Evolutionary conservation across 2,888 invertebrate genomes (phyloP), one percentile per base, ranked within the genome.

Genomic region (Chelonus formosanus): DNA sequence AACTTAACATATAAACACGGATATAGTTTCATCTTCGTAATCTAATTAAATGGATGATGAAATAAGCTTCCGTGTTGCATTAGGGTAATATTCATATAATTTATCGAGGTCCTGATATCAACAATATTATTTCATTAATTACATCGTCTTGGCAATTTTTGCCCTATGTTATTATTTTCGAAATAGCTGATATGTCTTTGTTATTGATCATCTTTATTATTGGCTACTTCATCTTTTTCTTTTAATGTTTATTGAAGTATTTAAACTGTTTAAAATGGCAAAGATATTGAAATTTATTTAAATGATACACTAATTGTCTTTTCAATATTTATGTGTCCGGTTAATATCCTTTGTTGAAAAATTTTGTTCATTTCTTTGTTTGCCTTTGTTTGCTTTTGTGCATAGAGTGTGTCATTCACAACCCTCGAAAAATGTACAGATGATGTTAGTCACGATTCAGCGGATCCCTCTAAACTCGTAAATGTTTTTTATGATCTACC

Each of bases 51-150:
- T 68, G 71, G 74, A 78, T 82, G 81, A 82, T 78, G 82, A 82
- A 82, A 82, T 71, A 67, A 69, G 74, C 73, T 78, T 80, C 80
- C 78, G 75, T 73, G 70, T 82, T 82, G 81, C 82, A 76, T 81
- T 81, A 80, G 78, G 71, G 75, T 61, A 58, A 70, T 70, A 67
- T 63, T 61, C 67, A 65, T 69, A 68, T 64, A 63, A 69, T 72
- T 70, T 66, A 70, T 71, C 70, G 66, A 69, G 61, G 45, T 52
- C 54, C 40, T 43, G 66, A 47, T 55, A 57, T 52, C 50, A 31
- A 8, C 34, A 5, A n/a, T 10, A 3, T 31, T 56, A 10, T 31
- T 43, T 44, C 3, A 8, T 36, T 34, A 59, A 48, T 52, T 35
- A 20, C n/a, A 32, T 40, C 48, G 48, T 31, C 43, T 57, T 57